Percentiles rank a stretch among this genome's conserved stretches.
Conservation (phyloP, 2,888 invertebrate species). For the Galeopsomyia nigrocyanea region DNA sequence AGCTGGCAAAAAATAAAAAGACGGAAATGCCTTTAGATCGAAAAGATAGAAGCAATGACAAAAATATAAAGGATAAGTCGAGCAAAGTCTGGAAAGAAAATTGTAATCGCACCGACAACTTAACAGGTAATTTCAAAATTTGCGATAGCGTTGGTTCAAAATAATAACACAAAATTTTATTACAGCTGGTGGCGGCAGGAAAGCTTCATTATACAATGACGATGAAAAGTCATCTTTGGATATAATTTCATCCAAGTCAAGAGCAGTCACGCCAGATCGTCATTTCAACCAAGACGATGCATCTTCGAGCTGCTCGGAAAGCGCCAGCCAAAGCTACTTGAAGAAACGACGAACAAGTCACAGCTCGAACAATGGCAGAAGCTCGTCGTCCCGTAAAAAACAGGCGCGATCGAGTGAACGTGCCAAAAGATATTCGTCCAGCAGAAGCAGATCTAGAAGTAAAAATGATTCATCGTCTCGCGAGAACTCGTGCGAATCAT, state of each 20-base stretch:
- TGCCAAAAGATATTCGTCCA: conserved; percentile 41
- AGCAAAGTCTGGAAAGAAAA: no score
- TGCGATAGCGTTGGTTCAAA: no score
- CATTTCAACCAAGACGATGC: conserved; percentile 20
- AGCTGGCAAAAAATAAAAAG: conserved; percentile 11
- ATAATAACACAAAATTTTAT: no score
- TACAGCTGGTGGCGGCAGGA: conserved; percentile 8
- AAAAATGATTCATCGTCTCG: conserved; percentile 40
- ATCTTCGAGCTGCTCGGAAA: conserved; percentile 42
- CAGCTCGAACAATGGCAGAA: conserved; percentile 49
- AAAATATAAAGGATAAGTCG: conserved; percentile 23
- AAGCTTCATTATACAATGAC: neutral
- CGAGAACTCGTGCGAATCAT: conserved; percentile 37
- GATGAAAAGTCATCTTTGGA: neutral
- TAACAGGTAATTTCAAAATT: no score
- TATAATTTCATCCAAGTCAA: conserved; percentile 4
- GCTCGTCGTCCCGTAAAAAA: conserved; percentile 29
- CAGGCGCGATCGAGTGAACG: conserved; percentile 29
- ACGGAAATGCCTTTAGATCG: neutral
- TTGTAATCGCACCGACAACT: no score
- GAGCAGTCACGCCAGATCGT: neutral
- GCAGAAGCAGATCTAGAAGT: conserved; percentile 46
- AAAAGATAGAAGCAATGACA: conserved; percentile 20
- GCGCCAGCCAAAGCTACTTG: conserved; percentile 21
- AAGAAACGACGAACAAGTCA: conserved; percentile 28